A percentile compares a stretch with the other conserved stretches of the same genome.
phyloP scores from a whole-genome alignment of 2,113 vertebrate genomes.

The Hoplias malabaricus region DNA sequence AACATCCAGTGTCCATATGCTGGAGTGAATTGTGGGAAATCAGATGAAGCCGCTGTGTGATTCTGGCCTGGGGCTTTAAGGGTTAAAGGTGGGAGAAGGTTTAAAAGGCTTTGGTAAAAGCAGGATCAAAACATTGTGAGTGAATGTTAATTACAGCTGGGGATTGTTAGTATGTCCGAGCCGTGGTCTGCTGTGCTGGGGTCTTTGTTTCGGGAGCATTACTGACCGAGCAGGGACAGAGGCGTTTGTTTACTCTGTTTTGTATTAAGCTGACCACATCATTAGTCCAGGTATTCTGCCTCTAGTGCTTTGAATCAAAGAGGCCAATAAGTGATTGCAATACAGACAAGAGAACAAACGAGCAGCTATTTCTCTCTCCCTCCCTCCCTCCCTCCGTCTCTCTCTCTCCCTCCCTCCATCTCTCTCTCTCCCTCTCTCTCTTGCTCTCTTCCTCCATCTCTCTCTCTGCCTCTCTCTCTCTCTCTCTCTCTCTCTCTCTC shows the following conservation, averaged over 20 bases:
- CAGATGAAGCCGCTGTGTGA: no score
- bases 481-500: background rate
- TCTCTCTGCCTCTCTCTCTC: no score
- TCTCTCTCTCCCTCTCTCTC: background rate
- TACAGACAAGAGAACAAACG: background rate
- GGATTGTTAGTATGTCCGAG: background rate
- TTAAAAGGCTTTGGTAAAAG: background rate
- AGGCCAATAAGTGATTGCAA: conserved; percentile 8
- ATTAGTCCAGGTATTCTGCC: conserved; percentile 2
- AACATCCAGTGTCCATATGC: no score
- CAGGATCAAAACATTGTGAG: background rate
- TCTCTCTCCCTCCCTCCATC: background rate
- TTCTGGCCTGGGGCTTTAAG: no score
- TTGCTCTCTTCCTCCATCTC: no score
- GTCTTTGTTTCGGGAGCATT: background rate
- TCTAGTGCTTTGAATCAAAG: background rate
- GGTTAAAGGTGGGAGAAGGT: no score
- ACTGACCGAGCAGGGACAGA: background rate
- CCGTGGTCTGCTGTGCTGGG: background rate
- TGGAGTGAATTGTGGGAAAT: no score
- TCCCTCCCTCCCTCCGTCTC: no score
- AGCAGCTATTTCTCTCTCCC: no score
- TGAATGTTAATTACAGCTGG: background rate
- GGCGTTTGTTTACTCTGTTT: background rate
- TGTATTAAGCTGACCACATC: background rate